phyloP scores from a whole-genome alignment of 2,888 invertebrate genomes.

The Philonicus albiceps region DNA sequence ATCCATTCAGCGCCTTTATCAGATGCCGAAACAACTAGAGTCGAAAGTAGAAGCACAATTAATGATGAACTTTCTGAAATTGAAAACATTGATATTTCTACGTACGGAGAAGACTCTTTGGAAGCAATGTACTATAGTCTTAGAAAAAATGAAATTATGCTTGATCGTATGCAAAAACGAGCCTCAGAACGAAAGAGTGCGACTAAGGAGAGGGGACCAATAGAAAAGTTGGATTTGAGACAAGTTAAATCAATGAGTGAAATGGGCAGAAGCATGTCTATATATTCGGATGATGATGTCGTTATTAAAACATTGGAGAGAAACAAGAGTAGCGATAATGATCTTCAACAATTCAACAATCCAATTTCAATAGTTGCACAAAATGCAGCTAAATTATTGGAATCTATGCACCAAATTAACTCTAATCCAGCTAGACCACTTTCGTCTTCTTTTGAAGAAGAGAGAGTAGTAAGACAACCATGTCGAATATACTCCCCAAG shows the following conservation, averaged over 20 bases:
- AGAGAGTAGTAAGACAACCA: background rate
- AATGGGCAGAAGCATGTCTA: conserved; percentile 45
- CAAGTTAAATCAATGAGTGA: conserved; percentile 52
- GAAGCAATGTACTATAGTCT: conserved; percentile 54
- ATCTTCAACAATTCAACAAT: conserved; percentile 11
- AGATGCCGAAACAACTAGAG: conserved; percentile 48
- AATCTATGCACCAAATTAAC: conserved; percentile 21
- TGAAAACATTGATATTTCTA: conserved; percentile 49
- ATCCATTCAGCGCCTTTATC: conserved; percentile 37
- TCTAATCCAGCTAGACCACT: background rate
- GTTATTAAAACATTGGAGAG: conserved; percentile 48
- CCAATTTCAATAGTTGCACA: conserved; percentile 14
- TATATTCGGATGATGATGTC: conserved; percentile 55
- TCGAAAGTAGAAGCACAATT: conserved; percentile 47
- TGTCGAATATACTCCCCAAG: background rate
- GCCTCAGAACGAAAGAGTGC: conserved; percentile 51
- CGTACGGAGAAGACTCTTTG: conserved; percentile 51
- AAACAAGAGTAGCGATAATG: background rate
- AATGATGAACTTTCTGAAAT: conserved; percentile 50
- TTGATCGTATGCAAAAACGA: conserved; percentile 55
- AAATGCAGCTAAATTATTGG: conserved; percentile 19
- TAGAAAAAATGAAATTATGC: conserved; percentile 54
- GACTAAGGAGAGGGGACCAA: conserved; percentile 39
- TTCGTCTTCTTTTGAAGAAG: background rate
- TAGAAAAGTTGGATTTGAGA: conserved; percentile 51